Conservation (phyloP, 2,113 vertebrate species). For the Campylomormyrus numenius region DNA sequence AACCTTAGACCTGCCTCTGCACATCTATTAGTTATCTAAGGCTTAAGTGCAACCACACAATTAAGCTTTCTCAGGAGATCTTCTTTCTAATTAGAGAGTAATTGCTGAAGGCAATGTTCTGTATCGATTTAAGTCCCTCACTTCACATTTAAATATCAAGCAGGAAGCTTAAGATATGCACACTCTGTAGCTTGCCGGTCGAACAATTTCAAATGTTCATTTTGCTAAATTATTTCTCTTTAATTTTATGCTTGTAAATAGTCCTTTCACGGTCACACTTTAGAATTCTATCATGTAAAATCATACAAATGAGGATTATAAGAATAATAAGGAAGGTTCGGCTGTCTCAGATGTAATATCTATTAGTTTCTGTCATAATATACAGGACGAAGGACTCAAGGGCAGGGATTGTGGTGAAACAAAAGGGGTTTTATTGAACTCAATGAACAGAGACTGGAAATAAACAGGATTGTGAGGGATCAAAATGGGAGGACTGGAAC, state of each 20-base stretch:
- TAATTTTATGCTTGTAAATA: constrained; percentile 2
- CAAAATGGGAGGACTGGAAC: neutral
- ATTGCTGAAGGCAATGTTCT: constrained; percentile 17
- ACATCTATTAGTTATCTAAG: constrained; percentile 4
- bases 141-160: neutral
- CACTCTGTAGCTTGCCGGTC: neutral
- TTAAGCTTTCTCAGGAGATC: constrained; percentile 5
- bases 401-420: neutral
- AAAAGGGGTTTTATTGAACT: neutral
- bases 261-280: neutral
- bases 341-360: neutral
- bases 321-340: neutral
- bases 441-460: neutral
- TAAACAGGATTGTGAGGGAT: neutral
- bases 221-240: neutral
- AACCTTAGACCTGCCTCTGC: neutral
- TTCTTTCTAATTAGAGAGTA: constrained; percentile 9
- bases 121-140: constrained; percentile 6
- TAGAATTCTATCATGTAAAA: neutral
- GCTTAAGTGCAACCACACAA: constrained; percentile 3
- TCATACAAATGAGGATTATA: neutral
- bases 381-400: neutral
- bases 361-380: neutral
- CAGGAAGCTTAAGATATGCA: neutral
- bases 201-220: neutral